Conservation (phyloP, 2,888 invertebrate species). For the Pterostichus madidus region DNA sequence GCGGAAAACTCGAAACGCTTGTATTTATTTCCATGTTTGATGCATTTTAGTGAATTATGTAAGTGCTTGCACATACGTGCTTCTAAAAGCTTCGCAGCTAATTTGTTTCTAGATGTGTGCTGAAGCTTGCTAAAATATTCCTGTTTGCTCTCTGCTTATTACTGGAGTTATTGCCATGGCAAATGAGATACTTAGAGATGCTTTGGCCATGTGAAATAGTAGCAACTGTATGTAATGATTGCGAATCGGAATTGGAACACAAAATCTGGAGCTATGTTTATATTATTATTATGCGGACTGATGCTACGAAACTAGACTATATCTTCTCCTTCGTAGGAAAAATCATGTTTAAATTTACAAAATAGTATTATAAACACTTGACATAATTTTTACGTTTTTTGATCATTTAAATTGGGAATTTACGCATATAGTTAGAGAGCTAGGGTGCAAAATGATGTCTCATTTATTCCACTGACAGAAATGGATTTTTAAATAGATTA, state of each 20-base stretch:
- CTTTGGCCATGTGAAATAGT: neutral
- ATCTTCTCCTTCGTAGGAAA: no score
- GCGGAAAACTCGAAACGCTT: constrained; percentile 39
- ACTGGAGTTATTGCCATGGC: constrained; percentile 21
- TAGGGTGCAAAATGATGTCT: no score
- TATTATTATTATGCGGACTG: no score
- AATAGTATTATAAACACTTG: no score
- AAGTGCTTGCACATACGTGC: constrained; percentile 30
- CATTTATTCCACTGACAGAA: no score
- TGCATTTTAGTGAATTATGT: constrained; percentile 44
- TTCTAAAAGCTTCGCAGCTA: constrained; percentile 26
- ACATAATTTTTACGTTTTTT: no score
- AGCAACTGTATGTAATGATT: neutral
- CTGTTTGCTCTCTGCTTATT: constrained; percentile 42
- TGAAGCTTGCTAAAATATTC: constrained; percentile 20
- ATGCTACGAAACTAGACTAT: no score
- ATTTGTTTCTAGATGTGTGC: constrained; percentile 38
- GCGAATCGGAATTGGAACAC: neutral
- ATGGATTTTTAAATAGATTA: no score
- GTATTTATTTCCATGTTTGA: constrained; percentile 42
- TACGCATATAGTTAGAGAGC: no score
- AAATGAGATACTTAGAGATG: constrained; percentile 21
- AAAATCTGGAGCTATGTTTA: no score
- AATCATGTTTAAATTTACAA: no score
- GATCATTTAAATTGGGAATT: no score